Evolutionary conservation across 2,888 invertebrate genomes (phyloP), one percentile per base, ranked within the genome.

Genomic region (Nemapogon koenigi): DNA sequence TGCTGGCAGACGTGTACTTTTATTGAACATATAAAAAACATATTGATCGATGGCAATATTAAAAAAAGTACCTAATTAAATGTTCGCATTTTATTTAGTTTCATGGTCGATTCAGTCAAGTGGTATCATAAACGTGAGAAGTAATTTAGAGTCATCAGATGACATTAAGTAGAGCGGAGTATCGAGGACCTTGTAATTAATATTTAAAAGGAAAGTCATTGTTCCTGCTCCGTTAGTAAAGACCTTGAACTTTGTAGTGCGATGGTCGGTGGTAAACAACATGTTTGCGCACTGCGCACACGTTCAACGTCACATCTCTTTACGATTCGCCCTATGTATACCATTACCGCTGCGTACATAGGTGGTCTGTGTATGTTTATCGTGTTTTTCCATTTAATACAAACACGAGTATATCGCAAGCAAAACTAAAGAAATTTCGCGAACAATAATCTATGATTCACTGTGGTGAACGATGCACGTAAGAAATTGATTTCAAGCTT

Each of bases 211-310:
- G 37, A 37, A 37, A 37, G 37, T 27, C 59, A 59, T 59, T 55
- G 61, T 58, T 62, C 57, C 50, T 31, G 49, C 51, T 59, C 59
- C 57, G 59, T 62, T 62, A 58, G 59, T 52, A 48, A 52, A 67
- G 60, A 57, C 75, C 76, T 75, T 78, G 75, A 76, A 78, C 76
- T 70, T 73, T 67, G 65, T 50, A 57, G n/a, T n/a, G n/a, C n/a
- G n/a, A n/a, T n/a, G n/a, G n/a, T n/a, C n/a, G n/a, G 52, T 55
- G 61, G 53, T 53, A 55, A 68, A 70, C 75, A 76, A 76, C 76
- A 75, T 75, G 73, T 76, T 76, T 76, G 68, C 65, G 64, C 63
- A 58, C 53, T 60, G 50, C 52, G 49, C 60, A 65, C 60, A 70
- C 33, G 33, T 4, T 31, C n/a, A 17, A 19, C 33, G 19, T 33